Conservation (phyloP, 2,888 invertebrate genomes). For the Enoplolaimus lenunculus region DNA sequence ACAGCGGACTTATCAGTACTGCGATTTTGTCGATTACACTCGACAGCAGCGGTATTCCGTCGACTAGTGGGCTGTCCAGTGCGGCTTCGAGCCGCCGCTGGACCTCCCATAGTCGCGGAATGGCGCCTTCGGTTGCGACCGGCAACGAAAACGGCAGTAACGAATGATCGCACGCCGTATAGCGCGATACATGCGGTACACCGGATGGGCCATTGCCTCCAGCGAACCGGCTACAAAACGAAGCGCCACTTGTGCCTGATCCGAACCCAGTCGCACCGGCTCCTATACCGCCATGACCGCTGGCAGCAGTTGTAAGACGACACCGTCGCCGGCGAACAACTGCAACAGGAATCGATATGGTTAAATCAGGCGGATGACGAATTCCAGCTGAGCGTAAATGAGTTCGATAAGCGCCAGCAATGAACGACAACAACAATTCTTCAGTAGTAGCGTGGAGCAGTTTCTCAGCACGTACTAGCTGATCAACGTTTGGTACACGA, state of each 20-base stretch:
- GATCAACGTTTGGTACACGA: slow-evolving; percentile 21
- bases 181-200: neutral
- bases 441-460: slow-evolving; percentile 24
- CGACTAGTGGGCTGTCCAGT: slow-evolving; percentile 24
- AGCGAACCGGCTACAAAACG: no score
- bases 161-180: slow-evolving; percentile 28
- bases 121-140: slow-evolving; percentile 49
- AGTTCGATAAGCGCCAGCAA: slow-evolving; percentile 26
- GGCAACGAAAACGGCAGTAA: slow-evolving; percentile 43
- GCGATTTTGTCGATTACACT: slow-evolving; percentile 1
- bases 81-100: slow-evolving; percentile 45
- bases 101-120: slow-evolving; percentile 50
- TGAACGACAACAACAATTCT: slow-evolving; percentile 26
- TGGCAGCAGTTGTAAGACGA: neutral
- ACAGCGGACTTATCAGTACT: no score
- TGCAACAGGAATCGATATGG: slow-evolving; percentile 23
- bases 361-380: slow-evolving; percentile 26
- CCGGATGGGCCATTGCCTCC: no score
- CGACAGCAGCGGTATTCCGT: neutral
- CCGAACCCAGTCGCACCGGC: no score
- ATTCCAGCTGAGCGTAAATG: slow-evolving; percentile 26
- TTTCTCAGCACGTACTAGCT: slow-evolving; percentile 25
- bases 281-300: no score
- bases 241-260: neutral
- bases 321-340: neutral